Conservation (phyloP, 2,888 invertebrate species). For the Agrotis clavis region DNA sequence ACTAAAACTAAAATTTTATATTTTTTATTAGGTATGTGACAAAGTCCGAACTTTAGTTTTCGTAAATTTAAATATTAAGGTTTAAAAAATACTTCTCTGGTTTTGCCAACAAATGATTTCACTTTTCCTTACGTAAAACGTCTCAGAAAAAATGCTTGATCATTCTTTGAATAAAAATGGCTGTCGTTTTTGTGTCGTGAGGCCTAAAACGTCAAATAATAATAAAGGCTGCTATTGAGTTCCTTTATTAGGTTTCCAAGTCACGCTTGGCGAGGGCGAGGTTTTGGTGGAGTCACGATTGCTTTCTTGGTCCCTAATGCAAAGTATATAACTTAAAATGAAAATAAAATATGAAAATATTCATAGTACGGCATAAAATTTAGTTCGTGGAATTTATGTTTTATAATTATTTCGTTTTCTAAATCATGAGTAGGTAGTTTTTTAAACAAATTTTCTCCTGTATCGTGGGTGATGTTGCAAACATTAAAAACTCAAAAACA, state of each 20-base stretch:
- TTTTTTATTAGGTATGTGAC: conserved; percentile 23
- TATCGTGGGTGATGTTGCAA: no score
- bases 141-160: conserved; percentile 6
- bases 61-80: conserved; percentile 6
- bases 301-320: conserved; percentile 48
- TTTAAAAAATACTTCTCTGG: conserved; percentile 6
- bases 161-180: conserved; percentile 33
- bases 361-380: conserved; percentile 36
- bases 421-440: not conserved
- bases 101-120: conserved; percentile 30
- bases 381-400: conserved; percentile 14
- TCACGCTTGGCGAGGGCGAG: conserved; percentile 50
- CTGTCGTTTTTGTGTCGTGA: conserved; percentile 20
- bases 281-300: conserved; percentile 38
- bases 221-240: conserved; percentile 45
- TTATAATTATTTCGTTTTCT: not conserved
- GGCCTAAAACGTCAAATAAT: conserved; percentile 44
- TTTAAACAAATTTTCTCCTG: no score
- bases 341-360: conserved; percentile 48
- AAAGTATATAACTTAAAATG: conserved; percentile 58
- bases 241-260: conserved; percentile 51
- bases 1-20: conserved; percentile 20
- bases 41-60: conserved; percentile 45
- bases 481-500: no score
- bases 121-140: not conserved